Evolutionary conservation across 2,113 vertebrate species (phyloP), one percentile per base, ranked within the genome.

Genomic region (Terrapene triunguis): DNA sequence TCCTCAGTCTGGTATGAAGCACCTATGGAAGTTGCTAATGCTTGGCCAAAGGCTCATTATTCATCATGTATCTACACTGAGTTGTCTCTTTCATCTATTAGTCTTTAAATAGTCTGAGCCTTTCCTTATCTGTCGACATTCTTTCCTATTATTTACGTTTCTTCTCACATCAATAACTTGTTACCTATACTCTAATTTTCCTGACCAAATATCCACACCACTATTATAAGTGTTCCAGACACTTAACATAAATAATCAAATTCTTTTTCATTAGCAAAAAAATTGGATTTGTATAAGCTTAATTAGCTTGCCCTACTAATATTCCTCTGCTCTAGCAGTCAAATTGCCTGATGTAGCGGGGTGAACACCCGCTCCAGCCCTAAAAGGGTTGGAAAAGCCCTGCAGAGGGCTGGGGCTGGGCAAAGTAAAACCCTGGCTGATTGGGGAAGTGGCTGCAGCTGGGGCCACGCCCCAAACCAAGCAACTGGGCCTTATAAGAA

Each of bases 241-340:
- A 84, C 88, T 96, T 98, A 96, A 96, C 95, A 96, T 90, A 92
- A 69, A 95, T 96, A 92, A 90, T 86, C 53, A 95, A 97, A 93
- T 97, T 96, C 95, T 97, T 96, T 97, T 96, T 97, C 86, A 90
- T 93, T 94, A 91, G 80, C 59, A 93, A 96, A 97, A 89, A 97
- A 97, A 95, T 27, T 79, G 80, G 79, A 91, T 96, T 97, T 98
- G 95, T 95, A 93, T 97, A 97, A 98, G 94, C 96, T 88, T 96
- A 98, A 95, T 98, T 98, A 97, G 82, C 79, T 51, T 94, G 42
- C 74, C 80, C 29, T 95, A 89, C 97, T 97, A 97, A 95, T 91
- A 84, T 74, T 38, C 72, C 12, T 5, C 82, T 57, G 2, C 8
- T 96, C 74, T 82, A 90, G 14, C 81, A 92, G 51, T 72, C 12